Conservation (phyloP, 2,113 vertebrate species). For the Genyomyrus donnyi region DNA sequence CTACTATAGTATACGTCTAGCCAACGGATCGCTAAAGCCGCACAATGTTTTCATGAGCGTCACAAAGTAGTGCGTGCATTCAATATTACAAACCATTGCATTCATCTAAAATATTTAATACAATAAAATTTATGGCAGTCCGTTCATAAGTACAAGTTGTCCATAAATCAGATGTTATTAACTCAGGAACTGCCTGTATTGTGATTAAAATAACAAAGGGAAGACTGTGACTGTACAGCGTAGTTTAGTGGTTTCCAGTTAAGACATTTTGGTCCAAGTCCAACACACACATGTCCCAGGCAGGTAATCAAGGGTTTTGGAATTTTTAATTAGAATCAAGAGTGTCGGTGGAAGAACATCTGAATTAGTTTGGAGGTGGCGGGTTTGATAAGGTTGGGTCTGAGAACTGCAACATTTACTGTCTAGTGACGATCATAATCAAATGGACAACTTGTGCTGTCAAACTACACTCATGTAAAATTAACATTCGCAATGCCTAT, state of each 20-base stretch:
- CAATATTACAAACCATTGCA: not conserved
- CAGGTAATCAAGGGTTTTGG: not conserved
- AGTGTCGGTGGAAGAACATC: not conserved
- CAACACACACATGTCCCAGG: not conserved
- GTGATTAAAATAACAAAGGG: not conserved
- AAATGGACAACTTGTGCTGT: too few species aligned
- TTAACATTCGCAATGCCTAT: not conserved
- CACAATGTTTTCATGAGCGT: not conserved
- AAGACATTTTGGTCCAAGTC: not conserved
- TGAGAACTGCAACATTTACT: not conserved
- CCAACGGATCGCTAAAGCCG: not conserved
- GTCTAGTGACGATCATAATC: not conserved
- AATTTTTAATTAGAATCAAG: not conserved
- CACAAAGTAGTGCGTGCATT: not conserved
- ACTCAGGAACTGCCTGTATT: not conserved
- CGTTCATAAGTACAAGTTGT: not conserved
- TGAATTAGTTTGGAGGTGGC: not conserved
- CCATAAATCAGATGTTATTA: not conserved
- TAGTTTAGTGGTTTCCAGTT: not conserved
- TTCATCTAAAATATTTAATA: not conserved
- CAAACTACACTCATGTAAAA: too few species aligned
- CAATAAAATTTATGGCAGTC: not conserved
- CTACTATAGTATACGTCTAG: too few species aligned
- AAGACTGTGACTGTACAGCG: not conserved
- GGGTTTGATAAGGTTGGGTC: not conserved